Conservation (phyloP, 92 coral and sea anemone species). For the Actinernus sp. region DNA sequence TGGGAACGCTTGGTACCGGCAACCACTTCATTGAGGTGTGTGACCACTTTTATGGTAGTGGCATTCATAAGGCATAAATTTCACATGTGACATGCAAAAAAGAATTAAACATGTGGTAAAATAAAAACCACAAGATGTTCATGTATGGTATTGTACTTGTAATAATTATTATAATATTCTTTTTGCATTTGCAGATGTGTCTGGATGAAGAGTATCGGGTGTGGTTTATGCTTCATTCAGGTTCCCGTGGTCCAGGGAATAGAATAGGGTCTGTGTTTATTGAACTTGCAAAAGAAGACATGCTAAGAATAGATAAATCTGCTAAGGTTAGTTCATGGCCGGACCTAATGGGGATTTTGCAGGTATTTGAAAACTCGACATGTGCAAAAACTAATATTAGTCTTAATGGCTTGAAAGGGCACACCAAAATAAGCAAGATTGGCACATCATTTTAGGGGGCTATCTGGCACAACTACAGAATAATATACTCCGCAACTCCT, state of each 20-base stretch:
- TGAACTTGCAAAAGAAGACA: conserved; percentile 85
- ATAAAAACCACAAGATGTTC: not conserved
- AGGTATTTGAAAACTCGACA: too few species aligned
- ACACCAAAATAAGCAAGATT: too few species aligned
- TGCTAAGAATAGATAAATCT: conserved; percentile 67
- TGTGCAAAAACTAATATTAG: too few species aligned
- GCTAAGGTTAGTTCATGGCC: conserved; percentile 55
- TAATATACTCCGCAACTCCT: too few species aligned
- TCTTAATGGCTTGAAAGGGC: too few species aligned
- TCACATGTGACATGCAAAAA: not conserved
- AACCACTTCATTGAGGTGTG: conserved; percentile 86
- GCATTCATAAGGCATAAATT: too few species aligned
- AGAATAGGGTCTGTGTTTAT: conserved; percentile 80
- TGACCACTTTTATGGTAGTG: too few species aligned
- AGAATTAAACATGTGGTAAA: not conserved
- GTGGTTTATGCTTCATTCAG: conserved; percentile 93
- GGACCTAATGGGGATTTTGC: too few species aligned
- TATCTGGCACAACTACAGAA: too few species aligned
- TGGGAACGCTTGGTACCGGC: conserved; percentile 89
- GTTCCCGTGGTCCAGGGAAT: conserved; percentile 91
- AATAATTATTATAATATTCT: not conserved
- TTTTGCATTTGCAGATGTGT: conserved; percentile 53
- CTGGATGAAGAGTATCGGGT: conserved; percentile 73
- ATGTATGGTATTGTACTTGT: not conserved
- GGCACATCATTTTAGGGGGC: too few species aligned